These are phyloP conservation scores for Dendroctonus valens DNA, from an alignment of 1,140 invertebrate genomes.

Conservation along the genomic window DNA sequence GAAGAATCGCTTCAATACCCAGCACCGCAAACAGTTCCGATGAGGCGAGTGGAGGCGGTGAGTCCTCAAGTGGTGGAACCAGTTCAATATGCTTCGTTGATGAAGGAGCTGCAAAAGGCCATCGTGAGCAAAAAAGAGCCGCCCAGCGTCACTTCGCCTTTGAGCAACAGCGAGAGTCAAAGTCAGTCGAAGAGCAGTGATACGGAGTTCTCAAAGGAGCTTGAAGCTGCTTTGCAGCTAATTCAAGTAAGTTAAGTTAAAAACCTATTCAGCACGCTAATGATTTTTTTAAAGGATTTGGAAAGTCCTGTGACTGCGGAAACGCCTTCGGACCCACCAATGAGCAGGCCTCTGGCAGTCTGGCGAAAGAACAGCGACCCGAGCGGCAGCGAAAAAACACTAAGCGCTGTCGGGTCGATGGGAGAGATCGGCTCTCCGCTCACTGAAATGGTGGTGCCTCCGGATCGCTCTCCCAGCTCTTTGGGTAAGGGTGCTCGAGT, in stretches of 20 bases:
- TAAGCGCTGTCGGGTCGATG: constrained; percentile 48
- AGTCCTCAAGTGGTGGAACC: constrained; percentile 45
- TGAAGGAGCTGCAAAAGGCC: constrained; percentile 52
- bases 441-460: constrained; percentile 27
- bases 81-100: constrained; percentile 53
- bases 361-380: constrained; percentile 46
- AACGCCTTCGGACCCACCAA: constrained; percentile 47
- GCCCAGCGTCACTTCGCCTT: constrained; percentile 39
- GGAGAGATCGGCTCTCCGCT: constrained; percentile 46
- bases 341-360: constrained; percentile 36
- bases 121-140: constrained; percentile 47
- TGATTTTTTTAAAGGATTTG: constrained; percentile 41
- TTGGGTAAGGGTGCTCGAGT: constrained; percentile 47
- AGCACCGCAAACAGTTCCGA: constrained; percentile 42
- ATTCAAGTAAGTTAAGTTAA: constrained; percentile 45
- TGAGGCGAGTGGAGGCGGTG: constrained; percentile 35
- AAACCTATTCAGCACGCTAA: too few relatives aligned
- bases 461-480: constrained; percentile 10
- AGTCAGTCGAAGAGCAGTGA: constrained; percentile 49
- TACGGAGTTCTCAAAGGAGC: constrained; percentile 52
- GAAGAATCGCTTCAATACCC: constrained; percentile 42
- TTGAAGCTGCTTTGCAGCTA: constrained; percentile 53
- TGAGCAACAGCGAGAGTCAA: constrained; percentile 42
- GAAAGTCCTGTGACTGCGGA: constrained; percentile 53
- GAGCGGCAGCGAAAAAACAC: constrained; percentile 49